Base-by-base conservation (phyloP, 2,888 invertebrate genomes). In the Drosophila monieri region DNA sequence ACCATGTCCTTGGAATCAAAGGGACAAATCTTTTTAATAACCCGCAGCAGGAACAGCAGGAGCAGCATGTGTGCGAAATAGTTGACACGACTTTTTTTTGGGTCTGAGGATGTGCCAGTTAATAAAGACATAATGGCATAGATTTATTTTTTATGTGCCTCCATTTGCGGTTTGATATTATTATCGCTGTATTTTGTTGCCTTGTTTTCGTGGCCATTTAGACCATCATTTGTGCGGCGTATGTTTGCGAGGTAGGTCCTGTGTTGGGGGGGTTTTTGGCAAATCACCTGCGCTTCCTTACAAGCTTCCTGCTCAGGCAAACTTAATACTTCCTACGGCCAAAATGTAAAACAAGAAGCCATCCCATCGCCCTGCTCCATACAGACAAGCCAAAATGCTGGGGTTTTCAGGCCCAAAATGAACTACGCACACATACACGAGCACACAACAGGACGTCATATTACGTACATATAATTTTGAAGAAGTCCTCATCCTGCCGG, bases 241-340 rank as follows among this genome's bases (percentile, higher is more conserved):
- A 5, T 56, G 44, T 44, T 21, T 41, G 15, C 18, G 65, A 23
- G 21, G 21, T 23, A 23, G 21, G 21, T 5, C 18, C 8, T 1
- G n/a, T 3, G 18, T 9, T 15, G 14, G 46, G 37, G 23, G 25
- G 57, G 66, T 71, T 87, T 83, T 80, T 85, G 77, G 75, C 75
- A 88, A 89, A 88, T 89, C 89, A 90, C 80, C 89, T 88, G 84
- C 76, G 83, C 80, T 89, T 89, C 88, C 88, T 83, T 77, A 68
- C 65, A 77, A 87, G 81, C 83, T 83, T 88, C 89, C 88, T 87
- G 87, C 76, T 84, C 68, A 70, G 73, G 71, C 74, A 76, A 77
- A 85, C 84, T 65, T 85, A 88, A 84, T 88, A 83, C 86, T 88
- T 88, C 80, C 84, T 68, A 46, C 44, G 54, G 75, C 52, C 49